These are phyloP conservation scores for Diploptera punctata DNA, from an alignment of 2,888 invertebrate species.

Conservation along the genomic window DNA sequence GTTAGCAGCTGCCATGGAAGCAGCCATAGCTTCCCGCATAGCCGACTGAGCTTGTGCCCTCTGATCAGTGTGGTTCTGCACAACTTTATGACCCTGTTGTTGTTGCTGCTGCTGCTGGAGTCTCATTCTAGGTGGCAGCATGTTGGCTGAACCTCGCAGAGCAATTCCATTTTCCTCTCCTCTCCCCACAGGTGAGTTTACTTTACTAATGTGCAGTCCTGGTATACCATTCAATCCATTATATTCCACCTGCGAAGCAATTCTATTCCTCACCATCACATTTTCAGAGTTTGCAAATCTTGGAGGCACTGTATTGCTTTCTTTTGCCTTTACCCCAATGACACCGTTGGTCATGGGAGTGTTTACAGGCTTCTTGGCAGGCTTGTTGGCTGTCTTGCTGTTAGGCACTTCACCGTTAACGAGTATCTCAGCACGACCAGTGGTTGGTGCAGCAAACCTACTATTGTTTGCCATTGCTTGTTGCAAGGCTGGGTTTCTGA, in stretches of 20 bases:
- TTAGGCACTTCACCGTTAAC: constrained; percentile 51
- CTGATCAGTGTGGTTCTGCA: not conserved
- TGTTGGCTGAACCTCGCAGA: not conserved
- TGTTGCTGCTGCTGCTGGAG: not conserved
- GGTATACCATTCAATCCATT: constrained; percentile 51
- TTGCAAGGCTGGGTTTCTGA: constrained; percentile 74
- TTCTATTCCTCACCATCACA: constrained; percentile 26
- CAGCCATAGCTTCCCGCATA: constrained; percentile 34
- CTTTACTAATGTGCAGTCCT: constrained; percentile 55
- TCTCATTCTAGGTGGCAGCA: constrained; percentile 26
- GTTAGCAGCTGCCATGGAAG: constrained; percentile 39
- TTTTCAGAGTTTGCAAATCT: constrained; percentile 37
- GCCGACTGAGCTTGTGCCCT: constrained; percentile 27
- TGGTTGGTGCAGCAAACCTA: constrained; percentile 47
- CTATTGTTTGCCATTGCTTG: constrained; percentile 53
- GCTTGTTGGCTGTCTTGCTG: constrained; percentile 52
- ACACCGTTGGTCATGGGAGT: constrained; percentile 39
- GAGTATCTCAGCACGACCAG: constrained; percentile 49
- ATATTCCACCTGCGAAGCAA: constrained; percentile 46
- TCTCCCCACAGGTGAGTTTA: constrained; percentile 44
- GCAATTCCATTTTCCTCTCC: constrained; percentile 5
- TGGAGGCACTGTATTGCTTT: constrained; percentile 36
- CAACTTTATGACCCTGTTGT: not conserved
- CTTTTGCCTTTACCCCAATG: constrained; percentile 39
- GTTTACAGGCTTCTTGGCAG: constrained; percentile 52